Base-by-base conservation (phyloP, 1,140 invertebrate genomes). In the Probaryconus sp. region DNA sequence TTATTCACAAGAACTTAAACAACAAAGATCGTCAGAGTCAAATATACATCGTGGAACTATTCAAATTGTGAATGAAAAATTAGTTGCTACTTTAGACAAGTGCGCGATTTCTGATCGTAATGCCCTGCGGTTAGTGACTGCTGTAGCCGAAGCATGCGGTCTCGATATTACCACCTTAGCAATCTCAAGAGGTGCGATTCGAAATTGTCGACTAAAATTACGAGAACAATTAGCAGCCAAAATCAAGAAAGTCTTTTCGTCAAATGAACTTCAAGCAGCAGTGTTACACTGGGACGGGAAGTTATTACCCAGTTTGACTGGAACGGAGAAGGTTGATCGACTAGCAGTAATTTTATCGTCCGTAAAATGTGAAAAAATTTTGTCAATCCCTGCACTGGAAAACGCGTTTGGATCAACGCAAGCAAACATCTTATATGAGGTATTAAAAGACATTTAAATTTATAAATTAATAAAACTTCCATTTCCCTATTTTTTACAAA, bases 51-150 rank as follows among this genome's bases (percentile, higher is more conserved):
- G n/a, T n/a, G n/a, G n/a, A n/a, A n/a, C n/a, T n/a, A n/a, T n/a
- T n/a, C n/a, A n/a, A n/a, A n/a, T n/a, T n/a, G n/a, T n/a, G n/a
- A n/a, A n/a, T n/a, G n/a, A n/a, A n/a, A n/a, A n/a, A n/a, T n/a
- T n/a, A n/a, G n/a, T n/a, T n/a, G n/a, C n/a, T n/a, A n/a, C 20
- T 7, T 2, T 28, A 26, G 21, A 48, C n/a, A n/a, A n/a, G n/a
- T n/a, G n/a, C n/a, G n/a, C n/a, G n/a, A n/a, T n/a, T n/a, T n/a
- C n/a, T n/a, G 3, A 13, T 26, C 56, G 48, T 40, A 53, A 65
- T 42, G 61, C 45, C 6, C 31, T 65, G 21, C 38, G 50, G 31
- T 10, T 38, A 51, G 26, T 63, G 24, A 42, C 31, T 31, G 35
- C 61, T 56, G 48, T 47, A 24, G 21, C 14, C n/a, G 45, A 37